phyloP scores from a whole-genome alignment of 2,888 invertebrate species.

The Mystacides longicornis region DNA sequence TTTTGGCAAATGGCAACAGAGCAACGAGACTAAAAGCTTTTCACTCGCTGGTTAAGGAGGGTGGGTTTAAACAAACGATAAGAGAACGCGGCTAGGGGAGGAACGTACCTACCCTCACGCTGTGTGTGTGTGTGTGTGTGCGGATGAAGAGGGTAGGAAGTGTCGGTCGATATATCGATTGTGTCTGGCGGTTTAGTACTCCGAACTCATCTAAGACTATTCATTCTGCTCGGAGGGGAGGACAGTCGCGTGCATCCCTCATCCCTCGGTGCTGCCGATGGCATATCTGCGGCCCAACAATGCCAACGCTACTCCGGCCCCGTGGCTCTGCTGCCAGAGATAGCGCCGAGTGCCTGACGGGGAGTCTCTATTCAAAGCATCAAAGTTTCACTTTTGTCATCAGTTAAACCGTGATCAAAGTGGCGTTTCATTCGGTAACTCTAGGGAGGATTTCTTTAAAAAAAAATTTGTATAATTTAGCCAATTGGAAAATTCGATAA shows the following conservation, averaged over 20 bases:
- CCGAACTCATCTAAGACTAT: conserved; percentile 4
- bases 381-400: too few relatives aligned
- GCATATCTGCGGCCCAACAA: not conserved
- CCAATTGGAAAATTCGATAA: too few relatives aligned
- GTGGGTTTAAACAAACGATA: conserved; percentile 13
- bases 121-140: conserved; percentile 30
- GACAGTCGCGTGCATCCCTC: not conserved
- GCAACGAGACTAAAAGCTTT: conserved; percentile 13
- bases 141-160: conserved; percentile 37
- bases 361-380: too few relatives aligned
- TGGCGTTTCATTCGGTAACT: too few relatives aligned
- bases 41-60: conserved; percentile 9
- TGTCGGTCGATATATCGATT: conserved; percentile 34
- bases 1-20: conserved; percentile 13
- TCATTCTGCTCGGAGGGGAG: not conserved
- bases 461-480: too few relatives aligned
- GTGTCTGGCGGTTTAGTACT: conserved; percentile 21
- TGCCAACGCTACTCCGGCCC: not conserved
- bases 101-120: too few relatives aligned
- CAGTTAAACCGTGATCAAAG: too few relatives aligned
- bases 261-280: not conserved
- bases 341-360: too few relatives aligned
- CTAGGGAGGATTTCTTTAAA: too few relatives aligned
- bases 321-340: too few relatives aligned
- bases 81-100: conserved; percentile 32